Percentiles rank a stretch among this genome's conserved stretches.
Conservation (phyloP, 2,113 vertebrate genomes). For the Hydropotes inermis region DNA sequence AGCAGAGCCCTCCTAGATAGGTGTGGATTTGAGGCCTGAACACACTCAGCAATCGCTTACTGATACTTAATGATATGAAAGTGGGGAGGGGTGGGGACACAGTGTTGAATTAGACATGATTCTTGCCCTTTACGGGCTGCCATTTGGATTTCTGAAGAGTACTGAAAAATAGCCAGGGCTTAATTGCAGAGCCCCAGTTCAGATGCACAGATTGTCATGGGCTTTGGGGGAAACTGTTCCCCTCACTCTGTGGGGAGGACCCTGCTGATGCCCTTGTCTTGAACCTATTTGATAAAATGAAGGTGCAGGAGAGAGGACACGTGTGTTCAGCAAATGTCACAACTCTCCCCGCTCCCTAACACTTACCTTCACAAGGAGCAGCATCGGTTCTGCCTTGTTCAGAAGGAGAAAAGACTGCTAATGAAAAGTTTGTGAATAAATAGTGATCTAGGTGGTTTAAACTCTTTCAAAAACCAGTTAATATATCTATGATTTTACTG, state of each 20-base stretch:
- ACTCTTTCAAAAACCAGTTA: not conserved
- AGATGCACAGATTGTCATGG: rapidly evolving
- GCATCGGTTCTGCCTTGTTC: not conserved
- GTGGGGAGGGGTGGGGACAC: not conserved
- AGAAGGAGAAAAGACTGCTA: not conserved
- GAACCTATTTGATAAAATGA: not conserved
- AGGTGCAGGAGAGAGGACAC: not conserved
- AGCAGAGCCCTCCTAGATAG: not conserved
- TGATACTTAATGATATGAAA: not conserved
- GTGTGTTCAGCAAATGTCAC: not conserved
- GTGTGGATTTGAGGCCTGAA: not conserved
- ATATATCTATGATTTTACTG: not conserved
- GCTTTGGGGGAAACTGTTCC: not conserved
- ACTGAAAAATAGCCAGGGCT: not conserved
- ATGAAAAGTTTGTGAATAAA: not conserved
- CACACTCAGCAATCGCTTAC: not conserved
- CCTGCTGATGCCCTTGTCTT: too few relatives aligned
- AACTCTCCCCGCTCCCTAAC: not conserved
- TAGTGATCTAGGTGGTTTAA: not conserved
- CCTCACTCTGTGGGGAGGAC: not conserved
- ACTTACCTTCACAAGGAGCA: not conserved
- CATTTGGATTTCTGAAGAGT: not conserved
- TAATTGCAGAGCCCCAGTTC: not conserved
- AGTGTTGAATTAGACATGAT: not conserved
- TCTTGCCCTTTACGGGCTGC: not conserved